phyloP scores from a whole-genome alignment of 2,797 vertebrate genomes.

The Merluccius polli region DNA sequence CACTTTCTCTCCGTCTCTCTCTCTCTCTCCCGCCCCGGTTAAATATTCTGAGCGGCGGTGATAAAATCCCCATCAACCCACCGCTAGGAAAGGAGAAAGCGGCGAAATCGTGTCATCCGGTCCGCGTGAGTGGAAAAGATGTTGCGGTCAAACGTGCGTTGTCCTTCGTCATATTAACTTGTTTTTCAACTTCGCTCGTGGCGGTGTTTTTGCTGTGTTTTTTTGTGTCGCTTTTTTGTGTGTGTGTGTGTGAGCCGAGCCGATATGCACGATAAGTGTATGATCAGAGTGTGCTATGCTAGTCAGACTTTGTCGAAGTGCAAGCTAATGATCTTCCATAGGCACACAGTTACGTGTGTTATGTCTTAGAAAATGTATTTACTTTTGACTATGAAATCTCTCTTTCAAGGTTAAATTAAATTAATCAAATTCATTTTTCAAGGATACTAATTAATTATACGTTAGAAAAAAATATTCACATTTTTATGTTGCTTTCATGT shows the following conservation, averaged over 20 bases:
- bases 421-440: background rate
- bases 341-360: too few relatives aligned
- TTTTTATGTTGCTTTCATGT: background rate
- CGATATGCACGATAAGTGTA: too few relatives aligned
- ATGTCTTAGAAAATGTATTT: too few relatives aligned
- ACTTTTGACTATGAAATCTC: background rate
- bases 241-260: background rate
- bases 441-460: too few relatives aligned
- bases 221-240: background rate
- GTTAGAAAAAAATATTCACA: too few relatives aligned
- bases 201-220: conserved; percentile 24
- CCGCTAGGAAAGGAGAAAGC: conserved; percentile 17
- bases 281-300: too few relatives aligned
- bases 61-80: conserved; percentile 49
- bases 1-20: conserved; percentile 16
- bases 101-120: conserved; percentile 57
- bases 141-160: conserved; percentile 52
- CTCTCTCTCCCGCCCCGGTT: conserved; percentile 53
- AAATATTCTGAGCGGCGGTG: conserved; percentile 66
- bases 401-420: background rate
- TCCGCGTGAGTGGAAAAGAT: conserved; percentile 63
- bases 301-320: too few relatives aligned
- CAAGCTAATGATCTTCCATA: too few relatives aligned
- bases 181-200: conserved; percentile 53
- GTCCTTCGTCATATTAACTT: conserved; percentile 62